Base-by-base conservation (phyloP, 92 coral and sea anemone genomes). In the Porites cylindrica region DNA sequence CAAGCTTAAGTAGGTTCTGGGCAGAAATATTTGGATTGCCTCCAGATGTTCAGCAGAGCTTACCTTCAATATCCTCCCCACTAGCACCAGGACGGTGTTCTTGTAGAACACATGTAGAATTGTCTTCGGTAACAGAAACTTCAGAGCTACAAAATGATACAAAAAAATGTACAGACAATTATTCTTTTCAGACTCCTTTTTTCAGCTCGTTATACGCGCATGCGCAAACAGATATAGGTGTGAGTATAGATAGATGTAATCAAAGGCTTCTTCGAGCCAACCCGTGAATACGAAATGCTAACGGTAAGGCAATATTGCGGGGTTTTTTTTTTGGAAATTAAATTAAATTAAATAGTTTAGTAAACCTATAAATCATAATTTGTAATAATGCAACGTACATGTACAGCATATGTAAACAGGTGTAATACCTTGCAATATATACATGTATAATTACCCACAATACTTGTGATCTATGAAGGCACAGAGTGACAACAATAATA, bases 11-110 rank as follows among this genome's bases (percentile, higher is more conserved):
- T 66, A 66, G 70, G 70, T 66, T 66, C 70, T 66, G 70, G 66
- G 66, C 66, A 62, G 66, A 62, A 62, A 62, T 62, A 62, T 62
- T 62, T 62, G 66, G 66, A 62, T 66, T 66, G 70, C 70, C 70
- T 66, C 70, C 70, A 66, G 70, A 66, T 66, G 70, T 66, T 66
- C 24, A 66, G 70, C 47, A 66, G 70, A 66, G 70, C 24, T 66
- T 66, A 66, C 70, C 70, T 66, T 66, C 70, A 66, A 66, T 66
- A 66, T 66, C 70, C 70, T 66, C 70, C 70, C 70, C 70, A 66
- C 70, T 66, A 66, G 70, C 70, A 66, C 70, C 70, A 66, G 24
- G 70, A n/a, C 70, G 70, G 70, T 66, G 70, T 66, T 66, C 70
- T 66, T 66, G 70, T 66, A 66, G 70, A 66, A 66, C 70, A 66